Evolutionary conservation across 2,888 invertebrate genomes (phyloP), one percentile per base, ranked within the genome.

Genomic region (Laothoe populi): DNA sequence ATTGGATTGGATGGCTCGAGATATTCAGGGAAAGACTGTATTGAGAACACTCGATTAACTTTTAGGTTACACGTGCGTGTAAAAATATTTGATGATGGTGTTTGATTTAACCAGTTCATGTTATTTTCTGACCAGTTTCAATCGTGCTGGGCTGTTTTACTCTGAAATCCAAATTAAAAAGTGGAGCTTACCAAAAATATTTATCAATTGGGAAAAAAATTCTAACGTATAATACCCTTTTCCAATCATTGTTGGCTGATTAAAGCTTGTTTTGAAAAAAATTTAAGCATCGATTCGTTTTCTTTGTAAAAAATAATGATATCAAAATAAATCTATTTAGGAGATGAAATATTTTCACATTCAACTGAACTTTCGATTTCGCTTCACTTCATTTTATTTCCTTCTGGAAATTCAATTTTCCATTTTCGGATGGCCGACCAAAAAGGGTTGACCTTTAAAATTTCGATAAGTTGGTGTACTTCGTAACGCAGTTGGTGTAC

Each of bases 371-470:
- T 31, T 53, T 53, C 53, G 19, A 35, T 35, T 53, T 21, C 53
- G 53, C 11, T 35, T 53, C 35, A 35, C 16, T 53, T 53, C 53
- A 19, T 53, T 48, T 24, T 53, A 26, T 53, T 53, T 53, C 53
- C 53, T 19, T 35, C 19, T 53, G 31, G 31, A 53, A 35, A 53
- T 53, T 53, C 35, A 53, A 53, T 53, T 53, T 53, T 19, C 13
- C 53, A 35, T 53, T 49, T 53, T 44, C 44, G 19, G 44, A 19
- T 31, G 53, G 31, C 11, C 35, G 31, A n/a, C 13, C 10, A 11
- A 11, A 53, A 49, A 53, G 53, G 53, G 53, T 53, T 53, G 31
- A 53, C 53, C 53, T 53, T 53, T 19, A 35, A 16, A 35, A 8
- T 53, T 49, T 31, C 26, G 26, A 10, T 19, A 35, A 35, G 26